phyloP scores from a whole-genome alignment of 2,113 vertebrate species.

The Shinisaurus crocodilurus region DNA sequence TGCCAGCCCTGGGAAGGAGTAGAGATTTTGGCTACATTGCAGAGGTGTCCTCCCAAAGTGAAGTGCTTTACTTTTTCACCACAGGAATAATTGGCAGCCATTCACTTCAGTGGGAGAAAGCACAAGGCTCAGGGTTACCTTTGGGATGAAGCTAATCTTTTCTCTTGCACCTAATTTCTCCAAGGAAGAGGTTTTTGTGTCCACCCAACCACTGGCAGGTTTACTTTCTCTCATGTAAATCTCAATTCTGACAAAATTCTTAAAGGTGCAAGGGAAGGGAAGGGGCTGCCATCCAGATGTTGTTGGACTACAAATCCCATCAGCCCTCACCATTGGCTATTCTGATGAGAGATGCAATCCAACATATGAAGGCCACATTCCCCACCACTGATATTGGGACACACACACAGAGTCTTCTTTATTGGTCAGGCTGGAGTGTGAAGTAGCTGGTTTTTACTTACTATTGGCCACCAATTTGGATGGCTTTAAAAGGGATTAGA shows the following conservation, averaged over 20 bases:
- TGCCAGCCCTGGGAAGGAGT: background rate
- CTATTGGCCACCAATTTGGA: no score
- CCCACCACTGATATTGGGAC: background rate
- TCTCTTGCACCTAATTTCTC: background rate
- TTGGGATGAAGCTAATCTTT: background rate
- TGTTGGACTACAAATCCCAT: no score
- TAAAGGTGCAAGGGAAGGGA: no score
- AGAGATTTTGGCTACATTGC: background rate
- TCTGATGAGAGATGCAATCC: background rate
- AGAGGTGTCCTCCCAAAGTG: background rate
- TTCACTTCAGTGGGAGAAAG: background rate
- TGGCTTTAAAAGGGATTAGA: no score
- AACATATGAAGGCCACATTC: no score
- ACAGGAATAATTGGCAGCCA: background rate
- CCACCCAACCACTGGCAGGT: no score
- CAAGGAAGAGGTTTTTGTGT: no score
- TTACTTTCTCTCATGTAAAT: background rate
- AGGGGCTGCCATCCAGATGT: no score
- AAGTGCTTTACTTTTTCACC: background rate
- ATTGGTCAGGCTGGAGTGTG: background rate
- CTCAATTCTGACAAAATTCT: no score
- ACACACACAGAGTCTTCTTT: no score
- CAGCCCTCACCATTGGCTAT: no score
- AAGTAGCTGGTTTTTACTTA: background rate
- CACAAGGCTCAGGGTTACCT: no score